These are phyloP conservation scores for Macquaria australasica DNA, from an alignment of 2,113 vertebrate species.

Conservation along the genomic window DNA sequence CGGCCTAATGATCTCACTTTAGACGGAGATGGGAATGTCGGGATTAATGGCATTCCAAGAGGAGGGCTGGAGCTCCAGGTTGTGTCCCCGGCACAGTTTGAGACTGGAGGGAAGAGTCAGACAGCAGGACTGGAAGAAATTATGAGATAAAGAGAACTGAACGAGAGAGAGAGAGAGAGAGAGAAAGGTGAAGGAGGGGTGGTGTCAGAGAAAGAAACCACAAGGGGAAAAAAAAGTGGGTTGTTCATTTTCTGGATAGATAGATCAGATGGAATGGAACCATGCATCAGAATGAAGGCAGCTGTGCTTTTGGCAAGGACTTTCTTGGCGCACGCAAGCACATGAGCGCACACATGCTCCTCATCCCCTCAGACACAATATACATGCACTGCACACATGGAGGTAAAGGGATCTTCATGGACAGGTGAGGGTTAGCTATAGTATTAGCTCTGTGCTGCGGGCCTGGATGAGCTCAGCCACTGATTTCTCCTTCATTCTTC, in stretches of 20 bases:
- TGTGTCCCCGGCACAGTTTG: constrained; percentile 76
- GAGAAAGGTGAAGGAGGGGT: constrained; percentile 49
- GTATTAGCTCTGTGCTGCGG: constrained; percentile 86
- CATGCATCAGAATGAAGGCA: constrained; percentile 83
- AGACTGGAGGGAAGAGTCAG: constrained; percentile 73
- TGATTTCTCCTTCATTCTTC: constrained; percentile 73
- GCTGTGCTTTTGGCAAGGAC: constrained; percentile 87
- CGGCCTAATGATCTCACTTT: constrained; percentile 84
- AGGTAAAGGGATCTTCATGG: constrained; percentile 62
- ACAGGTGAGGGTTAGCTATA: constrained; percentile 79
- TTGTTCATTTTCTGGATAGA: constrained; percentile 86
- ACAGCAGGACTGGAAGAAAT: constrained; percentile 81
- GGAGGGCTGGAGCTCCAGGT: constrained; percentile 71
- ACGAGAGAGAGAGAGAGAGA: constrained; percentile 41
- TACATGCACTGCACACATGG: constrained; percentile 57
- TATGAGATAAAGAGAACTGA: constrained; percentile 72
- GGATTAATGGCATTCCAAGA: constrained; percentile 76
- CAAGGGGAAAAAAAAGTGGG: constrained; percentile 77
- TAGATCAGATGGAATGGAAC: constrained; percentile 85
- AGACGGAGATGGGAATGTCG: constrained; percentile 69
- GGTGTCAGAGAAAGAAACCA: constrained; percentile 74
- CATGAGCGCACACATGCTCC: constrained; percentile 56
- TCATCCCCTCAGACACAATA: constrained; percentile 27
- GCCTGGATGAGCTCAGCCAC: constrained; percentile 85
- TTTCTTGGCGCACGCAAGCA: constrained; percentile 70